Base-by-base conservation (phyloP, 2,888 invertebrate species). In the Phortica okadai region DNA sequence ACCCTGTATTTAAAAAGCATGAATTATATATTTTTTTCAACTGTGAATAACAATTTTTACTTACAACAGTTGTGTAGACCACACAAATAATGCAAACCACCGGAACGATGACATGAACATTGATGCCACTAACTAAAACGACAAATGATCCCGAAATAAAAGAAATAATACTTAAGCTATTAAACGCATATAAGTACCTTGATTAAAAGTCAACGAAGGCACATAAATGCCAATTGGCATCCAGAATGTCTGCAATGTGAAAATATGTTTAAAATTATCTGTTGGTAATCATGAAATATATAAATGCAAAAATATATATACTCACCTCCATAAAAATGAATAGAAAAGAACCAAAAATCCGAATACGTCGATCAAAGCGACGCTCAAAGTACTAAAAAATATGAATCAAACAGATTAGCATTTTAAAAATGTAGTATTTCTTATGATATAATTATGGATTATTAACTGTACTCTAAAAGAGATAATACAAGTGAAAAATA, bases 1-100 rank as follows among this genome's bases (percentile, higher is more conserved):
- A 83, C 95, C 96, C 95, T 69, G 79, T 6, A 59, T 11, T 0
- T 14, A 16, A 42, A 2, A 16, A 25, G 3, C 11, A 42, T 14
- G 0, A 2, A 33, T 33, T 33, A 33, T 33, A 33, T 14, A 42
- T 50, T 11, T 7, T 50, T 11, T 8, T 7, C 33, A 33, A 33
- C 8, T 2, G 1, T 25, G 25, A 3, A 21, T 5, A 25, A 10
- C 16, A 25, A 16, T 21, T 4, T 16, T 56, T 33, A 95, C 86
- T 96, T 95, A 92, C 97, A 95, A 81, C 96, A 76, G 96, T 96
- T 0, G 98, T 98, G 91, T 98, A 98, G 91, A 97, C 95, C 84
- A 97, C 97, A 92, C 95, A 81, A 94, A 90, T 88, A 33, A 95
- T 91, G 89, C 96, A 97, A 4, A 97, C 95, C 14, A 96, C 93